Conservation (phyloP, 1,140 invertebrate species). For the Sycophila sp. region DNA sequence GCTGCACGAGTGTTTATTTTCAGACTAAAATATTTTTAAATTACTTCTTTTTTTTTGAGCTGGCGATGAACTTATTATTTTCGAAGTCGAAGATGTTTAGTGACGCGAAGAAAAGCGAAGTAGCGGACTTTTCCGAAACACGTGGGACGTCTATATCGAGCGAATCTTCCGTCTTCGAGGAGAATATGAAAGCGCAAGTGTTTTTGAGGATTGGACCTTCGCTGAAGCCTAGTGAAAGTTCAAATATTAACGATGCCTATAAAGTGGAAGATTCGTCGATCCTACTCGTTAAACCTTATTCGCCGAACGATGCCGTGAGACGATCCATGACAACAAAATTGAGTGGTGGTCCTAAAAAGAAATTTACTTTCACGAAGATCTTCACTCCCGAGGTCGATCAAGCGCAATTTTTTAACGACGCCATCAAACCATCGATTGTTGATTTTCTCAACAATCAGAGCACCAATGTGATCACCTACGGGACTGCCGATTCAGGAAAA, state of each 20-base stretch:
- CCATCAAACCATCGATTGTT: constrained; percentile 41
- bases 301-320: constrained; percentile 34
- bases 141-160: neutral
- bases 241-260: constrained; percentile 47
- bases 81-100: neutral
- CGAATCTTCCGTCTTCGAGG: neutral
- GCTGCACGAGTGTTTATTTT: no score
- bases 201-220: constrained; percentile 54
- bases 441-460: constrained; percentile 53
- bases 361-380: constrained; percentile 51
- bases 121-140: neutral
- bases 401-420: constrained; percentile 47
- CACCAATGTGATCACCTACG: constrained; percentile 55
- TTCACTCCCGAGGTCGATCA: constrained; percentile 48
- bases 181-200: constrained; percentile 44
- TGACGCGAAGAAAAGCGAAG: neutral
- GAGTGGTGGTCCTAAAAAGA: constrained; percentile 42
- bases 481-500: constrained; percentile 58
- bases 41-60: no score
- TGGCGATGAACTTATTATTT: neutral
- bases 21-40: no score
- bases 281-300: constrained; percentile 49
- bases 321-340: constrained; percentile 41
- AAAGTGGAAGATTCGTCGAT: constrained; percentile 46
- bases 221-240: constrained; percentile 6